Conservation (phyloP, 2,113 vertebrate species). For the Scomber colias region DNA sequence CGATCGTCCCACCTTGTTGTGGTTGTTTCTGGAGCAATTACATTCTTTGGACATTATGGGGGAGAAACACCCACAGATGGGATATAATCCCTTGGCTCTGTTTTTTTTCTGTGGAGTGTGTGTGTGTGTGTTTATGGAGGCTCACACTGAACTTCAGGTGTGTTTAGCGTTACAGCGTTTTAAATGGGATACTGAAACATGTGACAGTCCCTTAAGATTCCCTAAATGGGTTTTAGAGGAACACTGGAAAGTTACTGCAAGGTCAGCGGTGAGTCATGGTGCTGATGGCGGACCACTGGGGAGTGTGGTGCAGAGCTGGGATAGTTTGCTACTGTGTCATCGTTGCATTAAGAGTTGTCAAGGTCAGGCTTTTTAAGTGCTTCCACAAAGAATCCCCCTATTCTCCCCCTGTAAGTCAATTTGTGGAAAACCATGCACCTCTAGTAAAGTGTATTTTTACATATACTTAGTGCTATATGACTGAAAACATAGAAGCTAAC, state of each 20-base stretch:
- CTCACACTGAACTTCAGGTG: constrained; percentile 45
- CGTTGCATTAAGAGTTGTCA: constrained; percentile 60
- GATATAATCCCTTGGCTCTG: constrained; percentile 30
- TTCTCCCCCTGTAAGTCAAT: constrained; percentile 45
- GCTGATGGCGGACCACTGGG: constrained; percentile 49
- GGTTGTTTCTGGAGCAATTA: constrained; percentile 59
- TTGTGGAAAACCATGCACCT: constrained; percentile 53
- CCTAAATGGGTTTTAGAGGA: constrained; percentile 57
- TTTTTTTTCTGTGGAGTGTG: constrained; percentile 4
- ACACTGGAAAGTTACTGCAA: constrained; percentile 60
- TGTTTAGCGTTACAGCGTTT: constrained; percentile 55
- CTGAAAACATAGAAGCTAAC: constrained; percentile 54
- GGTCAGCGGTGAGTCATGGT: constrained; percentile 74
- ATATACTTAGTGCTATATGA: constrained; percentile 39
- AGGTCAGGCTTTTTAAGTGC: constrained; percentile 60
- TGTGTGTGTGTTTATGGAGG: constrained; percentile 6
- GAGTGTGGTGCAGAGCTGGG: constrained; percentile 39
- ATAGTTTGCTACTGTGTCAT: constrained; percentile 74
- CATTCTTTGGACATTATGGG: constrained; percentile 59
- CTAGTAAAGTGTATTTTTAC: constrained; percentile 65
- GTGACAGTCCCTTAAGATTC: constrained; percentile 59
- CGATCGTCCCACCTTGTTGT: constrained; percentile 73
- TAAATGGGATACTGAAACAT: constrained; percentile 11
- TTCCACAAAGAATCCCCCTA: constrained; percentile 45
- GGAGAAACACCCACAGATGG: constrained; percentile 54